Percentiles rank a stretch among this genome's conserved stretches.
phyloP scores from a whole-genome alignment of 2,113 vertebrate species.

The Dolichallabes microphthalmus region DNA sequence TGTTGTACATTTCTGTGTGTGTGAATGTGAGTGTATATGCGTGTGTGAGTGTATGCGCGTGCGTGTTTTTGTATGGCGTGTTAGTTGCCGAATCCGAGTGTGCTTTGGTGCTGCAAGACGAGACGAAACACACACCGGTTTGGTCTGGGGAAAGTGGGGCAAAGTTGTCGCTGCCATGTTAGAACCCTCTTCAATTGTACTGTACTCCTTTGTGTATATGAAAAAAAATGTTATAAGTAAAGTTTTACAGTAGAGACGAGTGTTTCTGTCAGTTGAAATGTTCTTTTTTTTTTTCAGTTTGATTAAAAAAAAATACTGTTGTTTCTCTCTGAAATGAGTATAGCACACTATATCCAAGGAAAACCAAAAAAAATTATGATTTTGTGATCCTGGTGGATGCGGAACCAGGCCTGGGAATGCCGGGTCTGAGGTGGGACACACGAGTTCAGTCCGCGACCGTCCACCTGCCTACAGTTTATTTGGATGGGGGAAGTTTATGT shows the following conservation, averaged over 20 bases:
- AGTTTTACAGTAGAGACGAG: conserved; percentile 84
- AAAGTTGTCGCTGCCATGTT: conserved; percentile 55
- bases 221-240: conserved; percentile 86
- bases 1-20: conserved; percentile 30
- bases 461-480: neutral
- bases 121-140: conserved; percentile 39
- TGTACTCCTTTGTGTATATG: conserved; percentile 91
- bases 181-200: conserved; percentile 73
- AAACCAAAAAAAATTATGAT: neutral
- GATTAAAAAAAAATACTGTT: neutral
- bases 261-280: neutral
- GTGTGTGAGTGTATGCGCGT: conserved; percentile 13
- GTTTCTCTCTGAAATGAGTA: neutral
- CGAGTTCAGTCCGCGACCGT: neutral
- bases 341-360: neutral
- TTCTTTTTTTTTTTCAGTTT: neutral
- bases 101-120: conserved; percentile 40
- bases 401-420: neutral
- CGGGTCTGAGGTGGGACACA: neutral
- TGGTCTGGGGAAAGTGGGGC: conserved; percentile 46
- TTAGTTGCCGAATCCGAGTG: conserved; percentile 46
- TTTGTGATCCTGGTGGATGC: neutral
- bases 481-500: neutral
- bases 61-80: conserved; percentile 44
- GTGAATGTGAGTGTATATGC: conserved; percentile 32